These are phyloP conservation scores for Xenus cinereus DNA, from an alignment of 2,113 vertebrate species.

Conservation along the genomic window DNA sequence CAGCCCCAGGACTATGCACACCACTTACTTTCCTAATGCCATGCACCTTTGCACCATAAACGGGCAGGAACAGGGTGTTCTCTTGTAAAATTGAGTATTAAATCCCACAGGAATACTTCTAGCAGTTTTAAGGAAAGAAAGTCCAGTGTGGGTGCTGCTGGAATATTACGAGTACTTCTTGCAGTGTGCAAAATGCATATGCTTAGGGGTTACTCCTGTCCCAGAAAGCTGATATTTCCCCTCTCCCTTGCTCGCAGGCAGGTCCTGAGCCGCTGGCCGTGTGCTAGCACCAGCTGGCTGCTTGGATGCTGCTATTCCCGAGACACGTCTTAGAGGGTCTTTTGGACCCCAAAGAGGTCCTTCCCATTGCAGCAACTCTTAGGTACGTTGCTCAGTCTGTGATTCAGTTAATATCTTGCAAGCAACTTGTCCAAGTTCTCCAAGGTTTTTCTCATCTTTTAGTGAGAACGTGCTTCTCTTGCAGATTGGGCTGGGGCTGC, in stretches of 20 bases:
- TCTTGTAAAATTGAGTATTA: background rate
- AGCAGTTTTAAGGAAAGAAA: background rate
- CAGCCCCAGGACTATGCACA: background rate
- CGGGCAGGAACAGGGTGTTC: accelerated
- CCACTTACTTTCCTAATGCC: background rate
- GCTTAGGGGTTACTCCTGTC: background rate
- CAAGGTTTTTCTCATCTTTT: background rate
- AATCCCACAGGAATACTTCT: background rate
- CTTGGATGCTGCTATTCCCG: background rate
- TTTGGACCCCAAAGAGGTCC: background rate
- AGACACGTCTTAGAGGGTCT: background rate
- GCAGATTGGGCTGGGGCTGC: background rate
- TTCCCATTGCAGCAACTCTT: background rate
- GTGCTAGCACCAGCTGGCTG: background rate
- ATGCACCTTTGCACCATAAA: background rate
- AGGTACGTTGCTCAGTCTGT: background rate
- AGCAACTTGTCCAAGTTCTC: background rate
- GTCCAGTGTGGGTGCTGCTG: background rate
- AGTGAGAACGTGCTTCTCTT: background rate
- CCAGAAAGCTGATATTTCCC: background rate
- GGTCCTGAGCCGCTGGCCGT: accelerated
- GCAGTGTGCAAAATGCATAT: background rate
- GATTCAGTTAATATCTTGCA: background rate
- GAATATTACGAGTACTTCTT: background rate
- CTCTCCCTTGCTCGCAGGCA: accelerated